Evolutionary conservation across 1,140 invertebrate genomes (phyloP).

Genomic region (Eupristina koningsbergeri): DNA sequence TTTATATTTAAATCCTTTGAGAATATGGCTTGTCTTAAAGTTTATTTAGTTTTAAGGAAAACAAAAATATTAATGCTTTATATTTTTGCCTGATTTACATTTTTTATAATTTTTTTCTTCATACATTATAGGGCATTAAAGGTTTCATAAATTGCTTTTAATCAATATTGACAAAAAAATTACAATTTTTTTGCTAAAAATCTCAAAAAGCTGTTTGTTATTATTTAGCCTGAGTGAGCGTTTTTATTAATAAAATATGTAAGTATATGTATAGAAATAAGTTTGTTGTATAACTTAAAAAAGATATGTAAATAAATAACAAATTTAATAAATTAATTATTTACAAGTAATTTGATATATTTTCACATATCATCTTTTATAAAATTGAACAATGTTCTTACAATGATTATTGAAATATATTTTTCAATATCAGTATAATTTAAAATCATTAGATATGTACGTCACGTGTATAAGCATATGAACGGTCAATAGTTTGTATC

Average conservation of each 20-base stretch:
- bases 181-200: conserved; percentile 23
- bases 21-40: conserved; percentile 1
- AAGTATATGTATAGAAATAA: conserved; percentile 44
- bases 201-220: not conserved
- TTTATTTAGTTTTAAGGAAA: conserved; percentile 1
- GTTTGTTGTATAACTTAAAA: conserved; percentile 44
- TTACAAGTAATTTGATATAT: conserved; percentile 42
- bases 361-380: not conserved
- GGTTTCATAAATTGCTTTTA: conserved; percentile 28
- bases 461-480: too few relatives aligned
- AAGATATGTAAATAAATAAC: conserved; percentile 48
- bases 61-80: conserved; percentile 26
- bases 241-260: conserved; percentile 44
- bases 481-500: too few relatives aligned
- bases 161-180: conserved; percentile 25
- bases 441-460: too few relatives aligned
- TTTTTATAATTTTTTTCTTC: conserved; percentile 9
- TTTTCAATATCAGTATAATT: not conserved
- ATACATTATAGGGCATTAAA: conserved; percentile 26
- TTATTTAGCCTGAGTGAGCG: conserved; percentile 33
- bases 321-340: conserved; percentile 51
- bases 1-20: conserved; percentile 37
- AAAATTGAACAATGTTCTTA: not conserved
- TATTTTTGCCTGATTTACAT: conserved; percentile 8
- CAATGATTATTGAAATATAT: not conserved